phyloP scores from a whole-genome alignment of 2,113 vertebrate genomes.

The Coracopsis vasa region DNA sequence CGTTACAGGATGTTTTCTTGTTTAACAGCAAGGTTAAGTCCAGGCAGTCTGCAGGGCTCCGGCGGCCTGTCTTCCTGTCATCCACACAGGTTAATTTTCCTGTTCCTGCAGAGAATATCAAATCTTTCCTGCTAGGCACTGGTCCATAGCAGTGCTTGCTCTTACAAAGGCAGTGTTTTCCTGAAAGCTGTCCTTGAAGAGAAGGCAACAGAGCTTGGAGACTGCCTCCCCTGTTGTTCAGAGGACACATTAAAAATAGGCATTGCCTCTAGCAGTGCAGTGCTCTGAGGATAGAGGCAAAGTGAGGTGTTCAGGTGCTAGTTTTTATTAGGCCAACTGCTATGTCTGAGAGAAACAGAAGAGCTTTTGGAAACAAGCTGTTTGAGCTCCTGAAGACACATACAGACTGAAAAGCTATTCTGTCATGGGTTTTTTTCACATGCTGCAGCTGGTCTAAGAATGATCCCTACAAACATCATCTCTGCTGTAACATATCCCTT shows the following conservation, averaged over 20 bases:
- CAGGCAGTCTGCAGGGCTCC: neutral
- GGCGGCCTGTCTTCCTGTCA: neutral
- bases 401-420: neutral
- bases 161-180: neutral
- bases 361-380: neutral
- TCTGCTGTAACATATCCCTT: neutral
- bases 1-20: neutral
- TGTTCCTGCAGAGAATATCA: neutral
- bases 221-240: neutral
- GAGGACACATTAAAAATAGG: neutral
- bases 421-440: neutral
- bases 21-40: neutral
- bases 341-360: neutral
- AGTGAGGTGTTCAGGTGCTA: neutral
- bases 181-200: neutral
- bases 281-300: neutral
- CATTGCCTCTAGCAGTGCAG: neutral
- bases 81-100: conserved; percentile 2
- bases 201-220: neutral
- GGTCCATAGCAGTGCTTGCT: neutral
- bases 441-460: neutral
- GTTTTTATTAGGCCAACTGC: neutral
- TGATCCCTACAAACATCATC: neutral
- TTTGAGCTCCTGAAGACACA: neutral
- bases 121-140: neutral